Conservation (phyloP, 2,888 invertebrate genomes). For the Habrosyne pyritoides region DNA sequence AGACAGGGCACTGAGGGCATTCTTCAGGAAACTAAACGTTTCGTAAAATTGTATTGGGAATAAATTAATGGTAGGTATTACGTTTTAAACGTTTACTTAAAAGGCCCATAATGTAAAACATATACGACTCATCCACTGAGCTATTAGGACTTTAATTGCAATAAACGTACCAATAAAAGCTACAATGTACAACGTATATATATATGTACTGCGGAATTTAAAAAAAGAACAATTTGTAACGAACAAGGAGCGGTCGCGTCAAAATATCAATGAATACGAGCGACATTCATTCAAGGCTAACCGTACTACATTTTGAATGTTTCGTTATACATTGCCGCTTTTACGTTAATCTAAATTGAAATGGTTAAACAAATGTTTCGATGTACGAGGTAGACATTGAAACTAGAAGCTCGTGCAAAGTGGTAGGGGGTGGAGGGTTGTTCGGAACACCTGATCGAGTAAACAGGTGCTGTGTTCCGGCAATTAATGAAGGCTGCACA, state of each 20-base stretch:
- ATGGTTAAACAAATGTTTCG: slow-evolving; percentile 12
- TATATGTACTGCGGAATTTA: neutral
- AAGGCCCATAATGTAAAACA: neutral
- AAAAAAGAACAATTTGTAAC: slow-evolving; percentile 43
- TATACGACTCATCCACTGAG: neutral
- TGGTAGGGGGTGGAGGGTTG: slow-evolving; percentile 30
- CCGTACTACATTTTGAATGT: neutral
- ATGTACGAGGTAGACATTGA: slow-evolving; percentile 24
- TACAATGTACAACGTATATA: neutral
- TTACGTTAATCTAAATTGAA: neutral
- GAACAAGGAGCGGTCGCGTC: slow-evolving; percentile 40
- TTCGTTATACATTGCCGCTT: slow-evolving; percentile 19
- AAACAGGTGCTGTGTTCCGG: slow-evolving; percentile 54
- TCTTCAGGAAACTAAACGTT: too few species aligned
- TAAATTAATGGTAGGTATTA: neutral
- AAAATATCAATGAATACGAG: slow-evolving; percentile 54
- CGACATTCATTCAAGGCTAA: slow-evolving; percentile 10
- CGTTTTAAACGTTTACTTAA: neutral
- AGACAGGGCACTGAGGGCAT: too few species aligned
- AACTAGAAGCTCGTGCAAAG: neutral
- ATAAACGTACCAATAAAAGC: neutral
- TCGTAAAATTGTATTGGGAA: too few species aligned
- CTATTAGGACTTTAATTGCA: slow-evolving; percentile 1
- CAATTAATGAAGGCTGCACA: slow-evolving; percentile 21
- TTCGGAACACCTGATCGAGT: slow-evolving; percentile 58